phyloP scores from a whole-genome alignment of 2,888 invertebrate species.

The Heliconius ethilla region DNA sequence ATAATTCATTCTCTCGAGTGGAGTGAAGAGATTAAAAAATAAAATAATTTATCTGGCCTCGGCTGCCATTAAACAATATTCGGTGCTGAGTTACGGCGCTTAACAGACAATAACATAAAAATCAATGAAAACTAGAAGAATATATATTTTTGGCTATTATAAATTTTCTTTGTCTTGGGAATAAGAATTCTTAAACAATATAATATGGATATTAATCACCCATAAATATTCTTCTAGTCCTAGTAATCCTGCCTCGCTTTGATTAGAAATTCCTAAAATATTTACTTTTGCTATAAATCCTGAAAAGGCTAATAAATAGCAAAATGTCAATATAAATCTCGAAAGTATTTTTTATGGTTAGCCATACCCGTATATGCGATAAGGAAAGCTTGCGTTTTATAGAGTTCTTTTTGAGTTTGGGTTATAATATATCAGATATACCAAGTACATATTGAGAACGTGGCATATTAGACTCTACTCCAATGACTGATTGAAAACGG shows the following conservation, averaged over 20 bases:
- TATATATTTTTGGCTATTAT: not conserved
- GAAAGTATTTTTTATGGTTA: slow-evolving; percentile 23
- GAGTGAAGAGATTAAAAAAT: too few relatives aligned
- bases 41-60: too few relatives aligned
- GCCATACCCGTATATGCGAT: not conserved
- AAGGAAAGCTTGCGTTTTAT: slow-evolving; percentile 14
- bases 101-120: not conserved
- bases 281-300: slow-evolving; percentile 15
- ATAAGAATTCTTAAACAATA: not conserved
- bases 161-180: not conserved
- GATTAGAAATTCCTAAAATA: slow-evolving; percentile 15
- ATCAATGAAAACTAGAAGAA: too few relatives aligned
- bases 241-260: not conserved
- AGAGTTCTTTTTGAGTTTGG: not conserved
- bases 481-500: too few relatives aligned
- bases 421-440: not conserved
- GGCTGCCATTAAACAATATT: too few relatives aligned
- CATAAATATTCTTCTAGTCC: not conserved
- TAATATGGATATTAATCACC: not conserved
- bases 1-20: too few relatives aligned
- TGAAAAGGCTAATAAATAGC: slow-evolving; percentile 4
- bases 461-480: not conserved
- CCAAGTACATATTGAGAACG: too few relatives aligned
- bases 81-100: too few relatives aligned
- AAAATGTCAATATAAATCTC: slow-evolving; percentile 17